These are phyloP conservation scores for Euplexia lucipara DNA, from an alignment of 2,888 invertebrate species.

Conservation along the genomic window DNA sequence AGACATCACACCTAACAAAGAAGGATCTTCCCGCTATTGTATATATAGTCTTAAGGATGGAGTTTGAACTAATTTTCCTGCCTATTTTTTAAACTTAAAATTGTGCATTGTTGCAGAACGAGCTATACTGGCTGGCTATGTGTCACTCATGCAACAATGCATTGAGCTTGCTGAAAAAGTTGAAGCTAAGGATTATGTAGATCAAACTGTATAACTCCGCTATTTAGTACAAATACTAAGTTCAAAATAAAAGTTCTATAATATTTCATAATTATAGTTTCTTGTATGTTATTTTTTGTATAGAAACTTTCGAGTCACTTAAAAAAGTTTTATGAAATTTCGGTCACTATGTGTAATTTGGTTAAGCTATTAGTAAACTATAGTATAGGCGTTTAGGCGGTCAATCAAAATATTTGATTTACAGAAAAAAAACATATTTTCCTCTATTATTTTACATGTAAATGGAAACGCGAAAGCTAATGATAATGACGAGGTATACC, in stretches of 20 bases:
- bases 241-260: constrained; percentile 43
- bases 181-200: constrained; percentile 58
- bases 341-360: no score
- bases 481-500: no score
- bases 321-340: no score
- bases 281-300: not conserved
- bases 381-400: no score
- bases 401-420: no score
- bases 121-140: constrained; percentile 71
- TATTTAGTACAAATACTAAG: constrained; percentile 15
- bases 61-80: not conserved
- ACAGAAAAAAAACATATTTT: no score
- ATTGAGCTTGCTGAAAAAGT: constrained; percentile 70
- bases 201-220: constrained; percentile 2
- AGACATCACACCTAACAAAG: no score
- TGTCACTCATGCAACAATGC: constrained; percentile 71
- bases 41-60: no score
- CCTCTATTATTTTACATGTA: no score
- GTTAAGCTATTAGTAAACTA: no score
- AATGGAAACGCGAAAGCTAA: not conserved
- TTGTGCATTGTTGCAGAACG: constrained; percentile 70
- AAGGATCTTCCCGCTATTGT: no score
- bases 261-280: not conserved
- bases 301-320: no score
- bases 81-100: not conserved